Evolutionary conservation across 2,113 vertebrate genomes (phyloP), one percentile per base, ranked within the genome.

Genomic region (Myrmecophaga tridactyla): DNA sequence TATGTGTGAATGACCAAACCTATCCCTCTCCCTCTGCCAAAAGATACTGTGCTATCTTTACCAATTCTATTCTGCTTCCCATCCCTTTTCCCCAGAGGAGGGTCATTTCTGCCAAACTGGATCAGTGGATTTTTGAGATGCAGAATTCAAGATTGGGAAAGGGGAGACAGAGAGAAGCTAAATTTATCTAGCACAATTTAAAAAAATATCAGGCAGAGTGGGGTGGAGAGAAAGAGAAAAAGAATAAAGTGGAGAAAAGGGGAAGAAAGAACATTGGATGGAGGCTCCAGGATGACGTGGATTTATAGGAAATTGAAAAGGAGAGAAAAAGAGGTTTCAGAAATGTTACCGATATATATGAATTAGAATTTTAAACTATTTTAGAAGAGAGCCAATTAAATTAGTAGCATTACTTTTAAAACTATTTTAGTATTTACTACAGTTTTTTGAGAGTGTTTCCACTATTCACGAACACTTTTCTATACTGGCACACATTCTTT

Each of bases 391-490:
- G 21, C 10, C 62, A 77, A 58, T 17, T n/a, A 89, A 63, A 62
- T 91, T 56, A 89, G 67, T 94, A 65, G 20, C 86, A 86, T 72
- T 34, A 23, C 48, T 94, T 80, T 36, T 2, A 87, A 92, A 91
- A 94, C 34, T 70, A n/a, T 53, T 86, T 92, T 27, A 29, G 58
- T 67, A 25, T 65, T 90, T 80, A 82, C 31, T 77, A 2, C 46
- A 21, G 18, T 91, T 83, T 31, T 75, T 73, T 58, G 13, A 73
- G 60, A 81, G 18, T 43, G 21, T 90, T 48, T 95, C 18, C 18
- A 9, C 60, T 69, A 53, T 36, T 41, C 51, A 65, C 46, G 70
- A 65, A 73, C 23, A 39, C n/a, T 72, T 80, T 53, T 77, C 43
- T 76, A 58, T 58, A 25, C 36, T 60, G 6, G 25, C 25, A 51